Conservation (phyloP, 2,888 invertebrate genomes). For the Atrina japonica region DNA sequence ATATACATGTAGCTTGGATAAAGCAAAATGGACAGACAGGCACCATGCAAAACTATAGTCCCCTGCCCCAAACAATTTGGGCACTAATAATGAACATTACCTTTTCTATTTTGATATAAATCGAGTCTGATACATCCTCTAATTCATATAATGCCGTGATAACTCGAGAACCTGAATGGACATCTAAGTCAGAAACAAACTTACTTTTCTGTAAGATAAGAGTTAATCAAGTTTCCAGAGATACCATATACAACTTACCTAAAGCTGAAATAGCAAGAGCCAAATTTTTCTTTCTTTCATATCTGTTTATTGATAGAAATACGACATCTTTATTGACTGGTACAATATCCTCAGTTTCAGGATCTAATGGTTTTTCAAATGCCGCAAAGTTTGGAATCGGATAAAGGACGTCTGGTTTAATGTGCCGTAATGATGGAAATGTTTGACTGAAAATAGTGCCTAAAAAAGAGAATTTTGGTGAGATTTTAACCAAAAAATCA, state of each 20-base stretch:
- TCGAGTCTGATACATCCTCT: no score
- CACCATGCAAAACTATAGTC: no score
- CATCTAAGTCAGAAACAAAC: neutral
- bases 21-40: no score
- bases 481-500: conserved; percentile 1
- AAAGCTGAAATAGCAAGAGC: conserved; percentile 91
- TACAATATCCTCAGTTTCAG: conserved; percentile 65
- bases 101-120: no score
- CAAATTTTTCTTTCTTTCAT: conserved; percentile 98
- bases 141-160: no score
- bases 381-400: conserved; percentile 92
- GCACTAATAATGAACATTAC: no score
- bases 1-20: no score
- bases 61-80: no score
- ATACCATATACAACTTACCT: conserved; percentile 81
- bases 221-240: neutral
- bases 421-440: conserved; percentile 86
- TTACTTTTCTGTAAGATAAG: no score
- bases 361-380: conserved; percentile 67
- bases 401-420: conserved; percentile 92
- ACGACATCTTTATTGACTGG: conserved; percentile 80
- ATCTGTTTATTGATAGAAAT: conserved; percentile 97
- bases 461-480: conserved; percentile 65
- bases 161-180: no score
- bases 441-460: conserved; percentile 92